Evolutionary conservation across 2,113 vertebrate genomes (phyloP).

Genomic region (Tupaia chinensis): DNA sequence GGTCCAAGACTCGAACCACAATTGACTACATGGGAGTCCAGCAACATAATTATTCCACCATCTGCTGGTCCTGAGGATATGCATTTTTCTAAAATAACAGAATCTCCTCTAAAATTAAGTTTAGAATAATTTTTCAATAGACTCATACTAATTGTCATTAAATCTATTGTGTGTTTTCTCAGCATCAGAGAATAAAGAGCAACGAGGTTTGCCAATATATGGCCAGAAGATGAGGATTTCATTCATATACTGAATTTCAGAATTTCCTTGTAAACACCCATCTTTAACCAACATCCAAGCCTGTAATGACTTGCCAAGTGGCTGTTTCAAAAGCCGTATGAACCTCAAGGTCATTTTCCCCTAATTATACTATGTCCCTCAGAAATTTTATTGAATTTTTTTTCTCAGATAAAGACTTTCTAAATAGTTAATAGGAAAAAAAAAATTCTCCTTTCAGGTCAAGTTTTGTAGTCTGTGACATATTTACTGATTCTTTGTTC

Average conservation of each 20-base stretch:
- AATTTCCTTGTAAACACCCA: conserved; percentile 83
- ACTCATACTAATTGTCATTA: conserved; percentile 75
- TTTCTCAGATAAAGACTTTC: conserved; percentile 53
- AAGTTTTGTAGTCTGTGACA: conserved; percentile 61
- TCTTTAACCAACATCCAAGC: conserved; percentile 76
- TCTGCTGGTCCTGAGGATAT: background rate
- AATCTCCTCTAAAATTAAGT: conserved; percentile 78
- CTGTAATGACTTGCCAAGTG: conserved; percentile 75
- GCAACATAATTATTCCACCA: too few species aligned
- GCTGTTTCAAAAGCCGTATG: conserved; percentile 77
- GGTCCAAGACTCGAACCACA: too few species aligned
- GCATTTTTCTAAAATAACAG: conserved; percentile 75
- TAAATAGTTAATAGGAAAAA: background rate
- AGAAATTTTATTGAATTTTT: conserved; percentile 77
- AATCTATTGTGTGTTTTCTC: conserved; percentile 75
- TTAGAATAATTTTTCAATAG: conserved; percentile 78
- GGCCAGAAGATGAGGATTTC: conserved; percentile 76
- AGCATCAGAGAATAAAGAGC: conserved; percentile 74
- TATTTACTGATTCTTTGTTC: conserved; percentile 64
- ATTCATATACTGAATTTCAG: conserved; percentile 77
- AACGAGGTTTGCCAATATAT: conserved; percentile 70
- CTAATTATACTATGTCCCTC: conserved; percentile 82
- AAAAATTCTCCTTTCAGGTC: background rate
- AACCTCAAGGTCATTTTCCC: conserved; percentile 83
- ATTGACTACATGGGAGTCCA: too few species aligned